phyloP scores from a whole-genome alignment of 2,113 vertebrate species.

The Gallinago paraguaiae region DNA sequence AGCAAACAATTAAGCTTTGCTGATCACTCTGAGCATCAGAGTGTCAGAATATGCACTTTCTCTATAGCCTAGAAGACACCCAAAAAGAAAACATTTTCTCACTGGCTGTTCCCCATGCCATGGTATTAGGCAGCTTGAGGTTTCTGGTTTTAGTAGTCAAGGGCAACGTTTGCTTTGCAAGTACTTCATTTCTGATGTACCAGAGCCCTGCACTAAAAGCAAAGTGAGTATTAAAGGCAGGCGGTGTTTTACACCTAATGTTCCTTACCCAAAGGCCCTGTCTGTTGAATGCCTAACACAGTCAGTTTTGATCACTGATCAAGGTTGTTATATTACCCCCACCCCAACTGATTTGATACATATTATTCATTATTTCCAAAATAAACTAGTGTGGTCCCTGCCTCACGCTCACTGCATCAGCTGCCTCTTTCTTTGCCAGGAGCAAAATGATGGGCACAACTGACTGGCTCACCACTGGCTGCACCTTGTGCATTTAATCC shows the following conservation, averaged over 20 bases:
- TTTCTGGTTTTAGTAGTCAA: neutral
- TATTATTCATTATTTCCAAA: neutral
- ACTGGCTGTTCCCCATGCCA: neutral
- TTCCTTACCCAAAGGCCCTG: neutral
- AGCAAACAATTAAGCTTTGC: constrained; percentile 50
- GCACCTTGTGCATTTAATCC: neutral
- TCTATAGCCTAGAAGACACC: neutral
- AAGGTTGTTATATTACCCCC: neutral
- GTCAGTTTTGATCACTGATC: neutral
- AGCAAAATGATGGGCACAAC: neutral
- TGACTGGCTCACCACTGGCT: neutral
- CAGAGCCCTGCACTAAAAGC: neutral
- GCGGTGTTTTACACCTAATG: neutral
- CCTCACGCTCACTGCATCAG: neutral
- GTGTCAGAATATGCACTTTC: neutral
- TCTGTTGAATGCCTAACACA: neutral
- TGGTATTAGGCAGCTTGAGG: neutral
- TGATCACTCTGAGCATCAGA: neutral
- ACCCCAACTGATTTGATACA: neutral
- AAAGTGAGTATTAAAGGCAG: neutral
- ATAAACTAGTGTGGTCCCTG: neutral
- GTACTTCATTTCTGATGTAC: neutral
- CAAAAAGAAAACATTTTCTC: neutral
- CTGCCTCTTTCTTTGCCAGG: neutral
- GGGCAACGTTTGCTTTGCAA: neutral